Conservation (phyloP, 2,888 invertebrate species). For the Mesopsocus fuscifrons region DNA sequence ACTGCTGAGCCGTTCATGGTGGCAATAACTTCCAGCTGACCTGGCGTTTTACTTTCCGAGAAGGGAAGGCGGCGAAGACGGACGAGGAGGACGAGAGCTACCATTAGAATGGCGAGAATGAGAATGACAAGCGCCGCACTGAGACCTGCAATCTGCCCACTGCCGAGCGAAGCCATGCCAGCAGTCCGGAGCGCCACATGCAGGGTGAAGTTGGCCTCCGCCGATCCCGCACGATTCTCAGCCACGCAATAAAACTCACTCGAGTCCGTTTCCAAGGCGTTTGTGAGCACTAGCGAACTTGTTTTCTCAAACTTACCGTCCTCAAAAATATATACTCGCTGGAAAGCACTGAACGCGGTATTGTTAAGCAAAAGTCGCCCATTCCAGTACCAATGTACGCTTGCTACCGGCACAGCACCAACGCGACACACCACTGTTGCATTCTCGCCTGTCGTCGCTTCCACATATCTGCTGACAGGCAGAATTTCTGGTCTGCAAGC, state of each 20-base stretch:
- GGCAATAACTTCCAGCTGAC: constrained; percentile 50
- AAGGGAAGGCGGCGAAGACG: constrained; percentile 35
- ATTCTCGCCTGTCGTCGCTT: constrained; percentile 64
- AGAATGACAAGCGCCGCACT: constrained; percentile 64
- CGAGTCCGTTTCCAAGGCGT: constrained; percentile 65
- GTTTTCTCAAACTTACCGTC: constrained; percentile 56
- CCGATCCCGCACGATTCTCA: constrained; percentile 72
- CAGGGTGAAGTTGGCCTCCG: constrained; percentile 76
- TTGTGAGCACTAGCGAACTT: constrained; percentile 56
- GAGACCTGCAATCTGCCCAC: constrained; percentile 68
- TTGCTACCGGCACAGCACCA: constrained; percentile 61
- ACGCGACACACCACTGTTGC: constrained; percentile 67
- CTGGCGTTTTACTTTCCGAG: constrained; percentile 57
- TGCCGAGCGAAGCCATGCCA: constrained; percentile 62
- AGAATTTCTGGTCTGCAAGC: constrained; percentile 69
- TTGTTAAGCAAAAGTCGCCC: constrained; percentile 58
- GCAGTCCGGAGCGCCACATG: constrained; percentile 59
- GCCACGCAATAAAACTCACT: constrained; percentile 78
- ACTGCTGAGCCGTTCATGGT: constrained; percentile 31
- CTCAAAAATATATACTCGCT: constrained; percentile 55
- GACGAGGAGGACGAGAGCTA: constrained; percentile 52
- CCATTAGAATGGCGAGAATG: constrained; percentile 51
- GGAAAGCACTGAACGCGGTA: constrained; percentile 57
- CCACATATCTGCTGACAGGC: constrained; percentile 53
- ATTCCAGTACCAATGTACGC: constrained; percentile 75